Percentiles rank a stretch among this genome's conserved stretches.
These are phyloP conservation scores for Strigamia crassipes DNA, from an alignment of 2,888 invertebrate species.

Conservation along the genomic window DNA sequence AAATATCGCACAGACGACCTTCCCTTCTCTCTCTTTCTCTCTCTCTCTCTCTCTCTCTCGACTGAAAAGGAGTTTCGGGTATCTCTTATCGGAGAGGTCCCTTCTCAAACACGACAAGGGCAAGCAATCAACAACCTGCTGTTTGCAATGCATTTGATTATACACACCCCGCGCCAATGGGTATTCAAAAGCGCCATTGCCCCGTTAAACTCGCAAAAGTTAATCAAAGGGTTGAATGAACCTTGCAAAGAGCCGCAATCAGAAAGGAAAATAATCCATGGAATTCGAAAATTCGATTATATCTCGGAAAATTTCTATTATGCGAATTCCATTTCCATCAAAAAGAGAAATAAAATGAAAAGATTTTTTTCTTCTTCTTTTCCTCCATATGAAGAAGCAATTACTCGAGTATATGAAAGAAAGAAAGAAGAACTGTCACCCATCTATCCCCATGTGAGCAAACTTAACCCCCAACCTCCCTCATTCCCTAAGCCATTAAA, in stretches of 20 bases:
- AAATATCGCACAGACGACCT: slow-evolving; percentile 11
- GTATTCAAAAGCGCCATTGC: neutral
- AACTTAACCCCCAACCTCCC: slow-evolving; percentile 1
- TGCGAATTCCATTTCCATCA: neutral
- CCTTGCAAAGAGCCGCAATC: neutral
- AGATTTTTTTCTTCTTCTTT: neutral
- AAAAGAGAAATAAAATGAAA: neutral
- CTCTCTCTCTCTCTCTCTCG: neutral
- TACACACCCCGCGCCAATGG: neutral
- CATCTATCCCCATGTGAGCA: slow-evolving; percentile 1
- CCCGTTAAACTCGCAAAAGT: neutral
- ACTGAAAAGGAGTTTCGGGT: neutral
- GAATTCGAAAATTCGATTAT: neutral
- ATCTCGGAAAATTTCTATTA: neutral
- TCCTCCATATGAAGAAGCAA: slow-evolving; percentile 6
- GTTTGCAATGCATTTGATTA: slow-evolving; percentile 2
- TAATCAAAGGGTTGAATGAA: slow-evolving; percentile 20
- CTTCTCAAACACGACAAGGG: slow-evolving; percentile 22
- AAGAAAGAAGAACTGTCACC: slow-evolving; percentile 16
- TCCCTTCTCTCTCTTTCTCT: neutral
- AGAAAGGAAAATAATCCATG: neutral
- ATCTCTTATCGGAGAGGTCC: neutral
- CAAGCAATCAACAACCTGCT: slow-evolving; percentile 26
- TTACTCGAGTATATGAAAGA: neutral
- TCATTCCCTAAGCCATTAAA: slow-evolving; percentile 29